Conservation (phyloP, 1,140 invertebrate genomes). For the Drosophila kepulauana region DNA sequence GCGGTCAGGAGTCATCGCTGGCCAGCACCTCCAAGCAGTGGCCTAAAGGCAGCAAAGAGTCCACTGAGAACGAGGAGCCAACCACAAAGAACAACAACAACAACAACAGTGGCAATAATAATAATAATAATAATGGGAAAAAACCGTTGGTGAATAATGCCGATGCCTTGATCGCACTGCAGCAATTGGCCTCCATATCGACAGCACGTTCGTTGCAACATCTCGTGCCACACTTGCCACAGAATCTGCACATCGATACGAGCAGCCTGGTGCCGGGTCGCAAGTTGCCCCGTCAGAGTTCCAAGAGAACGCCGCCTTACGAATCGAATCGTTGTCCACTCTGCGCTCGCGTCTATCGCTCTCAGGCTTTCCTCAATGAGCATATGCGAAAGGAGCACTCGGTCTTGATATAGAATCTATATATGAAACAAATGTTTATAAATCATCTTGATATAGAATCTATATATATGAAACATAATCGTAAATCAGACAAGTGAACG, state of each 20-base stretch:
- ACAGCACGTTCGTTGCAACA: slow-evolving; percentile 73
- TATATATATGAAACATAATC: no score
- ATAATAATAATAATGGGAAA: slow-evolving; percentile 37
- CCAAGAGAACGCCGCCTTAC: slow-evolving; percentile 64
- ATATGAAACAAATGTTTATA: no score
- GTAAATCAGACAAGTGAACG: slow-evolving; percentile 7
- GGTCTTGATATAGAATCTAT: slow-evolving; percentile 67
- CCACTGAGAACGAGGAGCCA: slow-evolving; percentile 68
- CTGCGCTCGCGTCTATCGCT: slow-evolving; percentile 76
- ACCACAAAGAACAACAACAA: slow-evolving; percentile 8
- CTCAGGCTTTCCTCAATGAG: slow-evolving; percentile 82
- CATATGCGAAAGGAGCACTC: slow-evolving; percentile 84
- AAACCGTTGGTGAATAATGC: slow-evolving; percentile 59
- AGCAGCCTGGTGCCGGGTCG: slow-evolving; percentile 60
- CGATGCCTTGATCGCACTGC: slow-evolving; percentile 73
- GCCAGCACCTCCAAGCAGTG: slow-evolving; percentile 52
- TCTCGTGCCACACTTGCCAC: slow-evolving; percentile 64
- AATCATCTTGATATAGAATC: slow-evolving; percentile 65
- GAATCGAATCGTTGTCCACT: slow-evolving; percentile 82
- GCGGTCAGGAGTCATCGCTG: slow-evolving; percentile 41
- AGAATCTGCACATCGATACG: slow-evolving; percentile 66
- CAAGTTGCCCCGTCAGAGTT: slow-evolving; percentile 64
- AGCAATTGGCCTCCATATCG: slow-evolving; percentile 82
- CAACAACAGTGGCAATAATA: slow-evolving; percentile 20
- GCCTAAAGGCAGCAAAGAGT: slow-evolving; percentile 15